Percentiles rank a stretch among this genome's conserved stretches.
Evolutionary conservation across 2,113 vertebrate species (phyloP).

Genomic region (Cyprinus carpio): DNA sequence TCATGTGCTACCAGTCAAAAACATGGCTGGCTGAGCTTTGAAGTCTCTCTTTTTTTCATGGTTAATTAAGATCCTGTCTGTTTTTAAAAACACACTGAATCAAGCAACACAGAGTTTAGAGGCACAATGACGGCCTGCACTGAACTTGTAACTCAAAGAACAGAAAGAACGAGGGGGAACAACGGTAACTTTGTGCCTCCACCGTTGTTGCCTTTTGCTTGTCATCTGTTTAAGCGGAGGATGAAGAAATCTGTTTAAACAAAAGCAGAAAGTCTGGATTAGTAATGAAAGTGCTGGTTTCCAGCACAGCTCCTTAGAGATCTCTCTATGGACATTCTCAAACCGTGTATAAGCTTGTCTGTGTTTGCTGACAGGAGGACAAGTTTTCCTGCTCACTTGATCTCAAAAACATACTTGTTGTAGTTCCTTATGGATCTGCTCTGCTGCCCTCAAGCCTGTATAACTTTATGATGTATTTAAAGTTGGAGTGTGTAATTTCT

Average conservation of each 20-base stretch:
- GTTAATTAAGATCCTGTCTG: not conserved
- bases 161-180: not conserved
- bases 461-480: not conserved
- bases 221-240: not conserved
- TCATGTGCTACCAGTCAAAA: conserved; percentile 42
- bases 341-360: conserved; percentile 16
- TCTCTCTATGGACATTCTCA: conserved; percentile 37
- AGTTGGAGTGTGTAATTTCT: not conserved
- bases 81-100: conserved; percentile 1
- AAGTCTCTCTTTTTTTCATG: conserved; percentile 25
- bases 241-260: conserved; percentile 19
- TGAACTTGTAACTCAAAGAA: not conserved
- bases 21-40: conserved; percentile 42
- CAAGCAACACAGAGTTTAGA: not conserved
- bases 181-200: not conserved
- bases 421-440: not conserved
- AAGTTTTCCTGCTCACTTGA: not conserved
- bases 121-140: not conserved
- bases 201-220: not conserved
- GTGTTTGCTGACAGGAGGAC: conserved; percentile 44
- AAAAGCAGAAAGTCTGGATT: conserved; percentile 55
- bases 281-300: conserved; percentile 51
- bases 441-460: not conserved
- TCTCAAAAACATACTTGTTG: not conserved
- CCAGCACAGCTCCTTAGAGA: conserved; percentile 33